phyloP scores from a whole-genome alignment of 2,797 vertebrate species.

The Chelmon rostratus region DNA sequence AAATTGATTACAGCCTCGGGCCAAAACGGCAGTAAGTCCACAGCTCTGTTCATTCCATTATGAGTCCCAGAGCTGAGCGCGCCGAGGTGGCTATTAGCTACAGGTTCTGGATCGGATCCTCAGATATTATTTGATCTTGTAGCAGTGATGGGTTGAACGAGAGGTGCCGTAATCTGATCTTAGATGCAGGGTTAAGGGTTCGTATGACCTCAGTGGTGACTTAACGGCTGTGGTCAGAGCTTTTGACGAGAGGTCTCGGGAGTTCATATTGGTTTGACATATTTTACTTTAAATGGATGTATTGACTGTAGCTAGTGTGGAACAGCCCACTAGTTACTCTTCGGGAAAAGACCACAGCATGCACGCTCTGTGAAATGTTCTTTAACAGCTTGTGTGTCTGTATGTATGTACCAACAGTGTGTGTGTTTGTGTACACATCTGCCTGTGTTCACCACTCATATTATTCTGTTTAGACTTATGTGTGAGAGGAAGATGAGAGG shows the following conservation, averaged over 20 bases:
- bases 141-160: slow-evolving; percentile 53
- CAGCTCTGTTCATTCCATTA: slow-evolving; percentile 75
- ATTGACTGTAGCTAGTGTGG: slow-evolving; percentile 42
- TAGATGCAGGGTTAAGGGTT: slow-evolving; percentile 44
- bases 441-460: slow-evolving; percentile 44
- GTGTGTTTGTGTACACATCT: slow-evolving; percentile 38
- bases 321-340: slow-evolving; percentile 20
- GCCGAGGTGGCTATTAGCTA: slow-evolving; percentile 63
- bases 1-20: slow-evolving; percentile 83
- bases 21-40: slow-evolving; percentile 70
- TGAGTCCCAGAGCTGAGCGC: slow-evolving; percentile 51
- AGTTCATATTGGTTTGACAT: slow-evolving; percentile 56
- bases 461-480: slow-evolving; percentile 46
- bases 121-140: slow-evolving; percentile 65
- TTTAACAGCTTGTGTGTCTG: slow-evolving; percentile 4
- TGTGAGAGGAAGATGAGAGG: slow-evolving; percentile 30
- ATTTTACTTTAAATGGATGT: slow-evolving; percentile 44
- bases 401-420: background rate
- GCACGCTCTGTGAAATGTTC: background rate
- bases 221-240: slow-evolving; percentile 54
- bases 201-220: slow-evolving; percentile 61
- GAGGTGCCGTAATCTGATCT: slow-evolving; percentile 69
- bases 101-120: slow-evolving; percentile 71
- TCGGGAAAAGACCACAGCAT: slow-evolving; percentile 16
- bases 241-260: slow-evolving; percentile 62